Percentiles rank a stretch among this genome's conserved stretches.
These are phyloP conservation scores for Drosophila borealis DNA, from an alignment of 2,888 invertebrate genomes.

Conservation along the genomic window DNA sequence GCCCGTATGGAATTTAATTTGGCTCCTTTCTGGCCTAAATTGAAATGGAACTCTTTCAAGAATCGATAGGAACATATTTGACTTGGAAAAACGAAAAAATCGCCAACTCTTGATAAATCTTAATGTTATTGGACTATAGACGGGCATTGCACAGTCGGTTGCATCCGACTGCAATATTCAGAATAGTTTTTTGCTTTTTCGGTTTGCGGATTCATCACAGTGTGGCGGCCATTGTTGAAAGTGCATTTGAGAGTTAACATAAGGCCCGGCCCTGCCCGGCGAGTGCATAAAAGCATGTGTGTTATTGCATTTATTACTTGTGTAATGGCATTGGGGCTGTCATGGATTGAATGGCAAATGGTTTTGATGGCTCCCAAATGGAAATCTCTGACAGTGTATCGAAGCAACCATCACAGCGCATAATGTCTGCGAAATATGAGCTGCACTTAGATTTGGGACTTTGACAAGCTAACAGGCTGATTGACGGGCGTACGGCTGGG, in stretches of 20 bases:
- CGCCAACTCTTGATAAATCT: too few relatives aligned
- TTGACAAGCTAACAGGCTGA: constrained; percentile 13
- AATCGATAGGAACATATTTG: too few relatives aligned
- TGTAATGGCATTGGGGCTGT: constrained; percentile 15
- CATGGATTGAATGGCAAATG: constrained; percentile 28
- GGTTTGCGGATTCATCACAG: constrained; percentile 6
- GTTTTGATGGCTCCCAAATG: constrained; percentile 29
- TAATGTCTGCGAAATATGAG: constrained; percentile 28
- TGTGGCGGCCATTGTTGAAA: constrained; percentile 27
- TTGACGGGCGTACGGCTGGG: neutral
- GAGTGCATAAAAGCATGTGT: neutral
- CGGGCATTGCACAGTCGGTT: too few relatives aligned
- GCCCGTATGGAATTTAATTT: too few relatives aligned
- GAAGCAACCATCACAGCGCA: neutral
- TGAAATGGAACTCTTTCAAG: too few relatives aligned
- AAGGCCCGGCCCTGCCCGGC: neutral
- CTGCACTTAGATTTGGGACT: constrained; percentile 40
- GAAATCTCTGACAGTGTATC: constrained; percentile 19
- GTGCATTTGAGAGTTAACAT: constrained; percentile 26
- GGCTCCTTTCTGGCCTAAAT: too few relatives aligned
- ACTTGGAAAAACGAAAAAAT: too few relatives aligned
- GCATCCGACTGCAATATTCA: too few relatives aligned
- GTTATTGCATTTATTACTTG: constrained; percentile 31
- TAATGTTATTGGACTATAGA: too few relatives aligned
- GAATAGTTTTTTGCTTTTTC: too few relatives aligned